Base-by-base conservation (phyloP, 2,797 vertebrate species). In the Enteromius paludinosus region DNA sequence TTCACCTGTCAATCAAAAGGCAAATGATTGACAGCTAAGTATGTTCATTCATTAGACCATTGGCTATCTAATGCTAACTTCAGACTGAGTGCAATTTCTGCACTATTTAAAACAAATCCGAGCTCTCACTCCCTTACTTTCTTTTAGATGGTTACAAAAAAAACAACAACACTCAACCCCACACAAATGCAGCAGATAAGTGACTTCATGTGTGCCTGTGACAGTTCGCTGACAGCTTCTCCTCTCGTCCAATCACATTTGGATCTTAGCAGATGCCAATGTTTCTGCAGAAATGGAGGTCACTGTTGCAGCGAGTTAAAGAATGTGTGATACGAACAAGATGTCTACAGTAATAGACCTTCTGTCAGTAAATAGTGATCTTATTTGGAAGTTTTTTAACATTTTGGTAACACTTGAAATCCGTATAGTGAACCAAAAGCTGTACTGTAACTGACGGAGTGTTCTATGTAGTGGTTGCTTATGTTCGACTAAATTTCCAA, bases 11-110 rank as follows among this genome's bases (percentile, higher is more conserved):
- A 71, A 14, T 73, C 76, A 79, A 72, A 77, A 17, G 15, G 23
- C 15, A 43, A 65, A 33, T 84, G 78, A 84, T 33, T 70, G 83
- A 81, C 83, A 81, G 83, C 72, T 54, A 23, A 64, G 54, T 28
- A 12, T 25, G 45, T 76, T 52, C 75, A 81, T 76, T 69, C 25
- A 68, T 82, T 82, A 82, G 17, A 66, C 30, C 4, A 28, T 65
- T 30, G 70, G 9, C 49, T 61, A 69, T 68, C 64, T 69, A 41
- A 59, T 23, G 33, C 23, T 68, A 30, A 56, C 62, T 45, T 73
- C 43, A 68, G 68, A n/a, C 47, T 52, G 30, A 49, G 33, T 54
- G 33, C 43, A n/a, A 33, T 54, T 33, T 38, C 56, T 15, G 28
- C 20, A 23, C 47, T 35, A 68, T 52, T 49, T 43, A 56, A 52